phyloP scores from a whole-genome alignment of 2,888 invertebrate species.

The Philereme transversata region DNA sequence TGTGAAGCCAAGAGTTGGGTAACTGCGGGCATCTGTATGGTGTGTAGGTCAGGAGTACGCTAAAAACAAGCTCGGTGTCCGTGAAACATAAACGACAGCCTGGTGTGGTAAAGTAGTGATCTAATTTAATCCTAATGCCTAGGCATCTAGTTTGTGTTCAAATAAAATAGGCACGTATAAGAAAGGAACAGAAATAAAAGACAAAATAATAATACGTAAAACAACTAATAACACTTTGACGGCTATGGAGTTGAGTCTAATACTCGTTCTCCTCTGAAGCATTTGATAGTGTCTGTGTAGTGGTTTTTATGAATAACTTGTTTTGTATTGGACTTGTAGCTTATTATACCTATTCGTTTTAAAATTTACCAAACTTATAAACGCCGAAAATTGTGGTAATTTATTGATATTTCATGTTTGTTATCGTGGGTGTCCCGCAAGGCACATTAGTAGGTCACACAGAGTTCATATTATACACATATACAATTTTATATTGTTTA shows the following conservation, averaged over 20 bases:
- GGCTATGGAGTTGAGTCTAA: conserved; percentile 80
- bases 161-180: conserved; percentile 80
- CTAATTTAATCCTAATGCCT: conserved; percentile 82
- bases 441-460: conserved; percentile 54
- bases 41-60: conserved; percentile 83
- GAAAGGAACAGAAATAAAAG: conserved; percentile 59
- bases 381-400: conserved; percentile 41
- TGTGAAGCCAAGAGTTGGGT: conserved; percentile 83
- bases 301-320: conserved; percentile 55
- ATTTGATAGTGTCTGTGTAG: conserved; percentile 73
- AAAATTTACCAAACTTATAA: conserved; percentile 42
- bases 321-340: conserved; percentile 42
- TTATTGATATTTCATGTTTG: conserved; percentile 41
- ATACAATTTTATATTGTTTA: conserved; percentile 36
- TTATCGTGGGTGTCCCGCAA: conserved; percentile 59
- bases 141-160: conserved; percentile 81
- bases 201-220: conserved; percentile 65
- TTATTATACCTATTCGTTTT: conserved; percentile 45
- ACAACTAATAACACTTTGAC: conserved; percentile 81
- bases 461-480: conserved; percentile 46
- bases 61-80: conserved; percentile 82
- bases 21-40: conserved; percentile 84
- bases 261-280: conserved; percentile 79
- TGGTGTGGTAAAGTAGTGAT: conserved; percentile 81
- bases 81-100: conserved; percentile 83